These are phyloP conservation scores for Siniperca knerii DNA, from an alignment of 2,113 vertebrate genomes.

Conservation along the genomic window DNA sequence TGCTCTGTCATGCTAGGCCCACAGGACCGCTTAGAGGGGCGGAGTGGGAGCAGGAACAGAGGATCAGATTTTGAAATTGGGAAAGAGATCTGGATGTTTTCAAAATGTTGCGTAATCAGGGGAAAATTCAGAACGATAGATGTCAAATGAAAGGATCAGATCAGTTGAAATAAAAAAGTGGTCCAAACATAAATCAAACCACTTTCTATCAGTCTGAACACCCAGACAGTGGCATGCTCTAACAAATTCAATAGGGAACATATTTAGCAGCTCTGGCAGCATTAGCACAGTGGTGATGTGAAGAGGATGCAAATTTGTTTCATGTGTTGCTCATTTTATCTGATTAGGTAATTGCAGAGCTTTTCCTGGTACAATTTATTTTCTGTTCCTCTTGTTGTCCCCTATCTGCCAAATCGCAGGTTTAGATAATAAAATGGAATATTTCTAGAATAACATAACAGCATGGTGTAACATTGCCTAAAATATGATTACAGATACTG, in stretches of 20 bases:
- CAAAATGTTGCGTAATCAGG: constrained; percentile 8
- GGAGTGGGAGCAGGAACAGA: neutral
- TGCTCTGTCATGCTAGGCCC: constrained; percentile 51
- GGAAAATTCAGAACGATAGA: neutral
- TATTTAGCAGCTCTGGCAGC: neutral
- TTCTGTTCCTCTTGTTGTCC: neutral
- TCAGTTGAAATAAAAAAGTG: neutral
- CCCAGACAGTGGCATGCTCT: neutral
- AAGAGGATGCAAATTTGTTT: neutral
- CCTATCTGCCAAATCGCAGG: too few relatives aligned
- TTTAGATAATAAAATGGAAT: neutral
- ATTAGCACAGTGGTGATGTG: neutral
- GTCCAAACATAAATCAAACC: constrained; percentile 5
- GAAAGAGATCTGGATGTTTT: constrained; percentile 20
- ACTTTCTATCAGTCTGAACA: neutral
- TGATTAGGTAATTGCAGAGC: neutral
- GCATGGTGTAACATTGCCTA: neutral
- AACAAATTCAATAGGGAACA: constrained; percentile 3
- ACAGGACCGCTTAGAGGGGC: neutral
- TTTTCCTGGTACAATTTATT: neutral
- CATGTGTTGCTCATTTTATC: constrained; percentile 2
- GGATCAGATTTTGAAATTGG: constrained; percentile 12
- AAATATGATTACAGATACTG: neutral
- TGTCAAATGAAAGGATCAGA: neutral
- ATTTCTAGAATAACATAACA: neutral